Evolutionary conservation across 2,888 invertebrate genomes (phyloP).

Genomic region (Erebia palarica): DNA sequence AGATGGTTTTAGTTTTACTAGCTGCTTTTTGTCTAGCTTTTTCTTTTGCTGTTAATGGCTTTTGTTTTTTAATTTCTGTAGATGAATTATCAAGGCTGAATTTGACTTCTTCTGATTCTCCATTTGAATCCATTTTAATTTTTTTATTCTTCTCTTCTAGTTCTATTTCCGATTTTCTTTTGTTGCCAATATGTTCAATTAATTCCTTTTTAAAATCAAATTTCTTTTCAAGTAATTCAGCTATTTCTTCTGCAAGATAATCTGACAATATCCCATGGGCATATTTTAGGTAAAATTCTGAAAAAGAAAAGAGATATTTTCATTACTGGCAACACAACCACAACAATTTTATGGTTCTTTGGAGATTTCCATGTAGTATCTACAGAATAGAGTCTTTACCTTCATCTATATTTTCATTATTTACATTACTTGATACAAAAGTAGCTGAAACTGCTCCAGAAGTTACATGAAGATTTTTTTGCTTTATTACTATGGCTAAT

Average conservation of each 20-base stretch:
- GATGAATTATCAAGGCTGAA: conserved; percentile 60
- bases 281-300: conserved; percentile 86
- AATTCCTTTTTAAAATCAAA: conserved; percentile 85
- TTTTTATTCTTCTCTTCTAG: conserved; percentile 61
- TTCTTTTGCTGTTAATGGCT: conserved; percentile 85
- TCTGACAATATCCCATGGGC: conserved; percentile 91
- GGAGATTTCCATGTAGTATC: neutral
- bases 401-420: conserved; percentile 80
- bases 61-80: conserved; percentile 75
- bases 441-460: conserved; percentile 89
- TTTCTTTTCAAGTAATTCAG: conserved; percentile 83
- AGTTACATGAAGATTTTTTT: conserved; percentile 88
- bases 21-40: conserved; percentile 90
- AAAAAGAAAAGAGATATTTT: conserved; percentile 44
- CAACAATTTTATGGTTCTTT: neutral
- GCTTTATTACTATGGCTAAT: conserved; percentile 84
- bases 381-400: conserved; percentile 55
- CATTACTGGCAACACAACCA: neutral
- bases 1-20: conserved; percentile 89
- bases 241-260: conserved; percentile 87
- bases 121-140: conserved; percentile 60
- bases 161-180: conserved; percentile 79
- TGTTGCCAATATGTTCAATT: conserved; percentile 73
- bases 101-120: conserved; percentile 59
- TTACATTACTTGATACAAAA: conserved; percentile 85